Percentiles rank a stretch among this genome's conserved stretches.
Evolutionary conservation across 2,113 vertebrate species (phyloP).

Genomic region (Labeo rohita): DNA sequence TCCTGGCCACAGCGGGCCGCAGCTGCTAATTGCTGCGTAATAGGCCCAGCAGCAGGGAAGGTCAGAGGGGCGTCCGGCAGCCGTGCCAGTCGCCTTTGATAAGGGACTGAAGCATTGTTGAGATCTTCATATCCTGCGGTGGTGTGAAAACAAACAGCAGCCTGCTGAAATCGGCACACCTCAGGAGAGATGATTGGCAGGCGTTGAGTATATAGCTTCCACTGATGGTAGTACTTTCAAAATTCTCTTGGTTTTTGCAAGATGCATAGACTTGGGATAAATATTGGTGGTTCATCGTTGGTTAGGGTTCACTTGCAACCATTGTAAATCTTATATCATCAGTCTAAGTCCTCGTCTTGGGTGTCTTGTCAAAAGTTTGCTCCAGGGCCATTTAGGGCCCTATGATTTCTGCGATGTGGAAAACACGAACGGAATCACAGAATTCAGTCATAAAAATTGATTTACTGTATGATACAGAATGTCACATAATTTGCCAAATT

Average conservation of each 20-base stretch:
- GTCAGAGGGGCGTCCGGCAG: conserved; percentile 76
- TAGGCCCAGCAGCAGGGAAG: conserved; percentile 86
- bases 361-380: too few relatives aligned
- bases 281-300: not conserved
- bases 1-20: conserved; percentile 80
- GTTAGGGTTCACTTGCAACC: not conserved
- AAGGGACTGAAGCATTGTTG: conserved; percentile 30
- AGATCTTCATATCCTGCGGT: not conserved
- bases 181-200: not conserved
- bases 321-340: not conserved
- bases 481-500: too few relatives aligned
- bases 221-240: not conserved
- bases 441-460: too few relatives aligned
- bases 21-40: conserved; percentile 92
- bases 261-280: not conserved
- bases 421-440: too few relatives aligned
- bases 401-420: too few relatives aligned
- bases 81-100: conserved; percentile 75
- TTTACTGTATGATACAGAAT: too few relatives aligned
- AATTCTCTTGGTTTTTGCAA: not conserved
- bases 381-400: too few relatives aligned
- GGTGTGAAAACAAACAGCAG: conserved; percentile 19
- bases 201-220: not conserved
- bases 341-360: too few relatives aligned
- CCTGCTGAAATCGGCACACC: not conserved